Percentiles rank a stretch among this genome's conserved stretches.
phyloP scores from a whole-genome alignment of 2,113 vertebrate genomes.

The Callocephalon fimbriatum region DNA sequence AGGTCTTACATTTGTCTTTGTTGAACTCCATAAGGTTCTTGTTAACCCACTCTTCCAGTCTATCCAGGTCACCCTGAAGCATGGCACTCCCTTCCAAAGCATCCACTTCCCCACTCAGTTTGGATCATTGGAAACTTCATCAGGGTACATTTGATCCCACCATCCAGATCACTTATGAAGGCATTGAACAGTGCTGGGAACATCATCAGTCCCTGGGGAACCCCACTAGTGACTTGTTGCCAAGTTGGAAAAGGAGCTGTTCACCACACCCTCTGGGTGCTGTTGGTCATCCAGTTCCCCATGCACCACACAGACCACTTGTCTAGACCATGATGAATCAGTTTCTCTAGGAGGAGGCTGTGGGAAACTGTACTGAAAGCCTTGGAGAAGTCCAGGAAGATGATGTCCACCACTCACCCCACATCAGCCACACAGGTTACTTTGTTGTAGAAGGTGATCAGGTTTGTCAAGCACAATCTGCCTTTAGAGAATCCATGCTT shows the following conservation, averaged over 20 bases:
- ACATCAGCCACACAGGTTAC: neutral
- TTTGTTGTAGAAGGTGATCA: neutral
- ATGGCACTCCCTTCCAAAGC: neutral
- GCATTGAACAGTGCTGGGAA: neutral
- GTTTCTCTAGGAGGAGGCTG: neutral
- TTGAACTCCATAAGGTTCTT: neutral
- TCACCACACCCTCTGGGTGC: neutral
- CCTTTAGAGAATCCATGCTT: too few species aligned
- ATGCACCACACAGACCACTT: neutral
- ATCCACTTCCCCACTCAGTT: neutral
- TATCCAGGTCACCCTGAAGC: neutral
- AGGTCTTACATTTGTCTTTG: neutral
- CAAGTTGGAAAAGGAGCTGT: neutral
- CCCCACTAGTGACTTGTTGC: neutral
- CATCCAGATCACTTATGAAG: neutral
- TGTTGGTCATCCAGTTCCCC: neutral
- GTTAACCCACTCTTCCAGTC: neutral
- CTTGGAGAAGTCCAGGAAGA: neutral
- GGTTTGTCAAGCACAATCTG: neutral
- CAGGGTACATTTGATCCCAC: neutral
- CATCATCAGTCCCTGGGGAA: neutral
- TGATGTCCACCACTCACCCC: neutral
- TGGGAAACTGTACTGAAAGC: neutral
- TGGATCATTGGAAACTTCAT: neutral
- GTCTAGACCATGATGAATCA: neutral